Percentiles rank a stretch among this genome's conserved stretches.
These are phyloP conservation scores for Stichopus chloronotus DNA, from an alignment of 35 echinoderm and acorn worm genomes.

Conservation along the genomic window DNA sequence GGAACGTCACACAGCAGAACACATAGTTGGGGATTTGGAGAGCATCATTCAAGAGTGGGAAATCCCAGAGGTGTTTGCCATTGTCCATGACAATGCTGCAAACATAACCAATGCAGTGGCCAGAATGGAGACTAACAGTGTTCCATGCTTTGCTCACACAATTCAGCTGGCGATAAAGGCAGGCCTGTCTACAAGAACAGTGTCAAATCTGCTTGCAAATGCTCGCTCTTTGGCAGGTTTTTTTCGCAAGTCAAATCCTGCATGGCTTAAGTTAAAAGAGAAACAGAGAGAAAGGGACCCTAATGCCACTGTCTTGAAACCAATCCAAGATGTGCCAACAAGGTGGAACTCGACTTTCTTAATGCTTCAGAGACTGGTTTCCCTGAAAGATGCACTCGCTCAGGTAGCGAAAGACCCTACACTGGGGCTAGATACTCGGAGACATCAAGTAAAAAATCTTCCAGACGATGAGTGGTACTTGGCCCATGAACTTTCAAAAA, in stretches of 20 bases:
- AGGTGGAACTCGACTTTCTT: constrained; percentile 23
- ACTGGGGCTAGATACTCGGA: neutral
- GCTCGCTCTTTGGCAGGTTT: neutral
- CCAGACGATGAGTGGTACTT: neutral
- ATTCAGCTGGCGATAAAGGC: constrained; percentile 8
- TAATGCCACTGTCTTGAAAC: neutral
- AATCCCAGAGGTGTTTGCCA: neutral
- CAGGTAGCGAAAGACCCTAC: neutral
- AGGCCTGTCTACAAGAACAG: neutral
- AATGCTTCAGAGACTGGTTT: neutral
- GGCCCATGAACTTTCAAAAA: neutral
- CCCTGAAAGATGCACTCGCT: neutral
- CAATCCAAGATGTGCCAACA: neutral
- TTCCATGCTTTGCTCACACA: constrained; percentile 25
- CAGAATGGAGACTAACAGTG: neutral
- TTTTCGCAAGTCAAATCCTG: neutral
- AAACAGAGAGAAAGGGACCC: neutral
- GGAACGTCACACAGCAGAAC: neutral
- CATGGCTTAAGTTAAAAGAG: neutral
- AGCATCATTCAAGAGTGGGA: neutral
- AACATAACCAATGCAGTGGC: neutral
- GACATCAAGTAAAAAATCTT: neutral
- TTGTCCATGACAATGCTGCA: constrained; percentile 19
- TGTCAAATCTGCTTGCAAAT: constrained; percentile 5
- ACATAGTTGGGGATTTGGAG: neutral